Evolutionary conservation across 2,113 vertebrate genomes (phyloP), one percentile per base, ranked within the genome.

Genomic region (Parus major): DNA sequence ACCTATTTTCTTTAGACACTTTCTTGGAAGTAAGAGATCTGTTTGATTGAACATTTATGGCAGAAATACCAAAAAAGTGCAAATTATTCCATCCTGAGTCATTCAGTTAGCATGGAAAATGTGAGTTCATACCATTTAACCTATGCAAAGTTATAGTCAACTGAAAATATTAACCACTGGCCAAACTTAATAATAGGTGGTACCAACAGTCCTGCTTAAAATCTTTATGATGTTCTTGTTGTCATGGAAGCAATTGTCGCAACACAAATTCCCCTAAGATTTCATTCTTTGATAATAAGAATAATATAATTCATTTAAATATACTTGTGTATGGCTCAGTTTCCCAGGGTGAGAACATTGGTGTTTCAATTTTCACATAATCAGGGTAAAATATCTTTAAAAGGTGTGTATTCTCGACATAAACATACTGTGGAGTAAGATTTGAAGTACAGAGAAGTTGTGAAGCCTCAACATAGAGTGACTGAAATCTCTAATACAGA

Each of bases 191-290:
- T 90, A 80, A 72, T 19, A 90, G 46, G 18, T 85, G 53, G 15
- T 46, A 42, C 28, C 13, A 66, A 50, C 21, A 75, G 41, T 73
- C 55, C 36, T 87, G 49, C 25, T 79, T 79, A 85, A 77, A 94
- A 69, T 88, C 42, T 90, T 96, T 92, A 63, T 95, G 87, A 89
- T 52, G 85, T 77, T 75, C 56, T 86, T 71, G 65, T 96, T 97
- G 92, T 70, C 81, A 82, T 93, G 78, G 91, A 94, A 96, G 88
- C 86, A 44, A 73, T 28, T 83, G 7, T 88, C 87, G 52, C 61
- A 78, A 57, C 1, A 87, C 28, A 92, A 86, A 88, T 95, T 91
- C 50, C 46, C 47, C 33, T 68, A 41, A 81, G 35, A 79, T 36
- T 93, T 95, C 29, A 49, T 92, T 95, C 55, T 94, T 95, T 77